Evolutionary conservation across 2,113 vertebrate genomes (phyloP), one percentile per base, ranked within the genome.

Genomic region (Heloderma charlesbogerti): DNA sequence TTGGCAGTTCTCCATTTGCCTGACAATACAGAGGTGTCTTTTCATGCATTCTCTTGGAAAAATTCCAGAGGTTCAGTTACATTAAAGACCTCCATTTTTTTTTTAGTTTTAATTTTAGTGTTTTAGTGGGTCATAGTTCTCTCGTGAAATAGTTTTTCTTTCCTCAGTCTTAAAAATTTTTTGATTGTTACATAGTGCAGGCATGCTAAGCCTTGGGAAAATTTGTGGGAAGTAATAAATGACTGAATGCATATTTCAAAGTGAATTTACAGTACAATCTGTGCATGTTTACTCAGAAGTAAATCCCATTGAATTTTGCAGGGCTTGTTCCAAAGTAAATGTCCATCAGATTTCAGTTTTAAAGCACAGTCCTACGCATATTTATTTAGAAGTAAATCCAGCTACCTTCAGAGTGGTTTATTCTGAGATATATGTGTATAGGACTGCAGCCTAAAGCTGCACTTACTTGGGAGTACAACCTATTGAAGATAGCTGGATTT

Each of bases 211-310:
- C 88, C 45, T 27, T 77, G 37, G 37, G 54, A 92, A 86, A 88
- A 90, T 67, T 91, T 89, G 9, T 89, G 72, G 87, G 69, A 94
- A 90, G 13, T 87, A 81, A 87, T 90, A 87, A 86, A 34, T 86
- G 45, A 22, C 57, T 69, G 79, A 92, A 92, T 22, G 4, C 57
- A 0, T 67, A 74, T 93, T 96, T 96, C 82, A 92, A 85, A 93
- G 90, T 94, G 15, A 40, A 87, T 27, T 80, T 20, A 12, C 48
- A 57, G 18, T 57, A 16, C 15, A 82, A 82, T 82, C 6, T 18
- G 22, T 16, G 12, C 29, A 78, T 25, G 40, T 78, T 78, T 78
- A 78, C 40, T 78, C 22, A 78, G 40, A 45, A 3, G 5, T 75
- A 75, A 75, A 40, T 43, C 37, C 22, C 51, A 54, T 40, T 75